Percentiles rank a stretch among this genome's conserved stretches.
Conservation (phyloP, 2,797 vertebrate species). For the Selene dorsalis region DNA sequence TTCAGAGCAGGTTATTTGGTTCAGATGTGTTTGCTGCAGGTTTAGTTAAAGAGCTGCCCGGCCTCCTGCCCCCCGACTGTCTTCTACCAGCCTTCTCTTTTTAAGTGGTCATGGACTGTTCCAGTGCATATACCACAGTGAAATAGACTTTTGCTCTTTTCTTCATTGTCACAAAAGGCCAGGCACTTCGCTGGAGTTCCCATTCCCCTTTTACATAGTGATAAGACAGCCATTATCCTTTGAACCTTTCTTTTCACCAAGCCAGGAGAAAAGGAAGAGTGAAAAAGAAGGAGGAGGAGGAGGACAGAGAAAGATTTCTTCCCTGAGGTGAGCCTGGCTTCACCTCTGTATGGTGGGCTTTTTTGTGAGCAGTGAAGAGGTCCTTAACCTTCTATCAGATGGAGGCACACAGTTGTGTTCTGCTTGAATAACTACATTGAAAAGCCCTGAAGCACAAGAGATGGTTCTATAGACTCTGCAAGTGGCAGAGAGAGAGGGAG, state of each 20-base stretch:
- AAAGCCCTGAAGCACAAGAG: conserved; percentile 83
- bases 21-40: conserved; percentile 67
- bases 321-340: conserved; percentile 83
- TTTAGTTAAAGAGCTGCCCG: conserved; percentile 75
- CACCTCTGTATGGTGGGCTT: conserved; percentile 81
- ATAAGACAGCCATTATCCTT: conserved; percentile 87
- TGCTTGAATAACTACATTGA: conserved; percentile 86
- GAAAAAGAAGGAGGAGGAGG: conserved; percentile 81
- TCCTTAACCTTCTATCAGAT: conserved; percentile 89
- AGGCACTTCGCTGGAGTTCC: conserved; percentile 83
- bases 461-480: conserved; percentile 83
- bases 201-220: conserved; percentile 86
- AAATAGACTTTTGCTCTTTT: conserved; percentile 84
- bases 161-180: conserved; percentile 85
- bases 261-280: conserved; percentile 81
- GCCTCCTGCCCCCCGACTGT: conserved; percentile 61
- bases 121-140: conserved; percentile 74
- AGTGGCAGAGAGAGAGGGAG: conserved; percentile 70
- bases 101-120: conserved; percentile 78
- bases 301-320: conserved; percentile 84
- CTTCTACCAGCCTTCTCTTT: conserved; percentile 67
- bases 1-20: conserved; percentile 60
- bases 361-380: conserved; percentile 86
- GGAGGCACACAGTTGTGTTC: conserved; percentile 85
- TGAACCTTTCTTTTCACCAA: conserved; percentile 83